Base-by-base conservation (phyloP, 2,888 invertebrate species). In the Xanthia icteritia region DNA sequence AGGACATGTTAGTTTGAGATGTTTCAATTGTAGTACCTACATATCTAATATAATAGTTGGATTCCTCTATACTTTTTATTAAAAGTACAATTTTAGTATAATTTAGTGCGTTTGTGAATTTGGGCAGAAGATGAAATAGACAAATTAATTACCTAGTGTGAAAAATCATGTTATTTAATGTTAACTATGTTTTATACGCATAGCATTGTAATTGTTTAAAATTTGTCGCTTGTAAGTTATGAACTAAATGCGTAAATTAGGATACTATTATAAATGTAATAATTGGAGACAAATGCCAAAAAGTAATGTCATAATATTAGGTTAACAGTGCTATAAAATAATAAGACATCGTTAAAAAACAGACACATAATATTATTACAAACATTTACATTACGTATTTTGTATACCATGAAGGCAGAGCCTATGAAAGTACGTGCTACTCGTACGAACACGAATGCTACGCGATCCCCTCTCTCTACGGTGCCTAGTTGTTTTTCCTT, bases 81-180 rank as follows among this genome's bases (percentile, higher is more conserved):
- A 9, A n/a, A 36, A 17, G 4, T 68, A 23, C 2, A 51, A 17
- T 68, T 68, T 36, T 54, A 6, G 36, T 54, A 36, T 54, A 66
- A n/a, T 31, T 58, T 88, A 87, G 89, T 90, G 89, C 88, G 87
- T 84, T 91, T 79, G 70, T 68, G 61, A 58, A 81, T 70, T 84
- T 77, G 73, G 63, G 54, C 48, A 74, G 70, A 73, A 77, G 3
- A 45, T 45, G 39, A 51, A 66, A 60, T 60, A 54, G 17, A 60
- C 23, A 67, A 68, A 51, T 67, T 60, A 13, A 60, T 27, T 54
- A 54, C 6, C n/a, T n/a, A n/a, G n/a, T 71, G 27, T 61, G 42
- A 54, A 83, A 79, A 61, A 36, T n/a, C 51, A 83, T 80, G 73
- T 82, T 82, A 79, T 71, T 65, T 83, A 83, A 64, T 78, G 70